Percentiles rank a stretch among this genome's conserved stretches.
Conservation (phyloP, 2,888 invertebrate genomes). For the Clunio marinus region DNA sequence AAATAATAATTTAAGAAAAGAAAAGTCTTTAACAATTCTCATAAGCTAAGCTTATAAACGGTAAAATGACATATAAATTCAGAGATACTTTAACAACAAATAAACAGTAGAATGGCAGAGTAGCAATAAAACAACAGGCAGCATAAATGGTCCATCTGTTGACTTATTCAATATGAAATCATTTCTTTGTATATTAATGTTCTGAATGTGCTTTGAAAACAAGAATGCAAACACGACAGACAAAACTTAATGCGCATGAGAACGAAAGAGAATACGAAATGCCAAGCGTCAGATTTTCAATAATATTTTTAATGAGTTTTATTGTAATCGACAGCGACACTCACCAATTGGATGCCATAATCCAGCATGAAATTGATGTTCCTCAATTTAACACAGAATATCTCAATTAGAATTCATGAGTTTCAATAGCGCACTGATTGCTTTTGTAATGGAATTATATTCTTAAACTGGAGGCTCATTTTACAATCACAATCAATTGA, state of each 20-base stretch:
- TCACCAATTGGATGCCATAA: background rate
- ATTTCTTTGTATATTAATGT: background rate
- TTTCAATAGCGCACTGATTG: background rate
- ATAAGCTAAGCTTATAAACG: background rate
- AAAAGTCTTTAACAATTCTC: background rate
- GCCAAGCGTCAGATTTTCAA: background rate
- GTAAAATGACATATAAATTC: background rate
- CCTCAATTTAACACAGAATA: background rate
- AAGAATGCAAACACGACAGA: background rate
- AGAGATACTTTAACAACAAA: background rate
- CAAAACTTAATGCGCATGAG: too few species aligned
- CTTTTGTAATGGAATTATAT: background rate
- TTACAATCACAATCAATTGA: background rate
- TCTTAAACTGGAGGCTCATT: background rate
- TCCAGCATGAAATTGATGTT: slow-evolving; percentile 25
- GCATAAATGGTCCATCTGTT: slow-evolving; percentile 4
- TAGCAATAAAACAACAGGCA: background rate
- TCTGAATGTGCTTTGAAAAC: background rate
- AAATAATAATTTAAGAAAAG: background rate
- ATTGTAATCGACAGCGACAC: background rate
- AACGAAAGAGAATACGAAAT: background rate
- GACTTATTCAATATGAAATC: background rate
- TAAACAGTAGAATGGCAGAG: background rate
- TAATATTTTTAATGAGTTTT: background rate
- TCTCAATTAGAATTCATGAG: background rate